A percentile compares a stretch with the other conserved stretches of the same genome.
Evolutionary conservation across 2,888 invertebrate species (phyloP).

Genomic region (Eilema caniola): DNA sequence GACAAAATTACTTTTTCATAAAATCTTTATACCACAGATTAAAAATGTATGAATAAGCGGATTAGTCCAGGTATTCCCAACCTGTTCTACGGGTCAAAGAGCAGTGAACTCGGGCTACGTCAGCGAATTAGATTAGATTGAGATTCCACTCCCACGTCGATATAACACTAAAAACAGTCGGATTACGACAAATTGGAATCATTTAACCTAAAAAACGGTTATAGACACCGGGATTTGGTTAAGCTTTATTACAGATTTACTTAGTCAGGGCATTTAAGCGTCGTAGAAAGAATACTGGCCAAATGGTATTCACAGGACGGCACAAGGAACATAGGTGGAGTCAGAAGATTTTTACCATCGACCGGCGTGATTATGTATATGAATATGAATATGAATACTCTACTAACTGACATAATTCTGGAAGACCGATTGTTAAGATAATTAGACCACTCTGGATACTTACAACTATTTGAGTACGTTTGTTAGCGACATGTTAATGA

Average conservation of each 20-base stretch:
- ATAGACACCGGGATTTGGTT: neutral
- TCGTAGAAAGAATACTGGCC: too few species aligned
- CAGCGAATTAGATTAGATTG: constrained; percentile 12
- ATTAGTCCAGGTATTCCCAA: neutral
- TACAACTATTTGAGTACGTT: too few species aligned
- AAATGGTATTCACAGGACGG: too few species aligned
- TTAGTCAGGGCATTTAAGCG: neutral
- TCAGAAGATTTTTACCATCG: too few species aligned
- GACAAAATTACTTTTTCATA: neutral
- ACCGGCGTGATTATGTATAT: too few species aligned
- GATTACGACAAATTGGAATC: constrained; percentile 1
- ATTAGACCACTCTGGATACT: too few species aligned
- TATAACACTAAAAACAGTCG: constrained; percentile 3
- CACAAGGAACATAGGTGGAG: too few species aligned
- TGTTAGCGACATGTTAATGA: too few species aligned
- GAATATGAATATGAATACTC: too few species aligned
- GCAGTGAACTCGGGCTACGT: constrained; percentile 8
- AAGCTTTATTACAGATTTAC: neutral
- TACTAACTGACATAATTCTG: too few species aligned
- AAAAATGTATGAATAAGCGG: neutral
- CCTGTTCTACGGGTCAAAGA: constrained; percentile 10
- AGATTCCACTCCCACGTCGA: constrained; percentile 12
- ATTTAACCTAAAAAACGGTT: constrained; percentile 10
- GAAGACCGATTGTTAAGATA: too few species aligned
- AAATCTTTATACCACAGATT: neutral